phyloP scores from a whole-genome alignment of 2,888 invertebrate species.

The Agrypnus murinus region DNA sequence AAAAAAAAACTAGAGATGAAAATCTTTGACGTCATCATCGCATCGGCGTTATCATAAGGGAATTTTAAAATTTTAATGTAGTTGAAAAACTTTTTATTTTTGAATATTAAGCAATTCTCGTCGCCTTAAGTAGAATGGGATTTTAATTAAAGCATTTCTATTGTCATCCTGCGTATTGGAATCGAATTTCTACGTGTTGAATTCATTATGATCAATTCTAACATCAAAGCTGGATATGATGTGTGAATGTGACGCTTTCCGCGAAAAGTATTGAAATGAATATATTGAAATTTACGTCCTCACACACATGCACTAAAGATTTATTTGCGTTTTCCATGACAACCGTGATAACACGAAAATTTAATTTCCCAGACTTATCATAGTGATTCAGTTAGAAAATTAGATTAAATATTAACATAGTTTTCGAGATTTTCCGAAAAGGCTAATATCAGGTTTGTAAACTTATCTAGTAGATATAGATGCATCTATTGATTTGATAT shows the following conservation, averaged over 20 bases:
- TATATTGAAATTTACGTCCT: neutral
- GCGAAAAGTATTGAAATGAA: neutral
- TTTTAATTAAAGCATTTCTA: neutral
- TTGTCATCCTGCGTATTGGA: neutral
- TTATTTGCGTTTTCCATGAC: neutral
- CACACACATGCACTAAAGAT: neutral
- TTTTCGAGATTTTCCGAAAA: no score
- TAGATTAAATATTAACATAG: no score
- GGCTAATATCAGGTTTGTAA: no score
- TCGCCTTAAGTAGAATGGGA: no score
- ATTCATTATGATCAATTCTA: constrained; percentile 25
- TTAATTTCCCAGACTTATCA: neutral
- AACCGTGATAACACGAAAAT: neutral
- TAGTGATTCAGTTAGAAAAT: no score
- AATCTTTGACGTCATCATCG: neutral
- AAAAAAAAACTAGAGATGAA: no score
- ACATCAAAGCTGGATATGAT: neutral
- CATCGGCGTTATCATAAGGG: neutral
- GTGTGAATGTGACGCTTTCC: neutral
- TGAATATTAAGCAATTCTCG: neutral
- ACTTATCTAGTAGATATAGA: no score
- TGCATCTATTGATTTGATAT: no score
- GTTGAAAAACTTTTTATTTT: neutral
- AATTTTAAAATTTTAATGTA: neutral
- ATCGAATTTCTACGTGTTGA: constrained; percentile 17